phyloP scores from a whole-genome alignment of 2,888 invertebrate species.

The Eilema griseolum region DNA sequence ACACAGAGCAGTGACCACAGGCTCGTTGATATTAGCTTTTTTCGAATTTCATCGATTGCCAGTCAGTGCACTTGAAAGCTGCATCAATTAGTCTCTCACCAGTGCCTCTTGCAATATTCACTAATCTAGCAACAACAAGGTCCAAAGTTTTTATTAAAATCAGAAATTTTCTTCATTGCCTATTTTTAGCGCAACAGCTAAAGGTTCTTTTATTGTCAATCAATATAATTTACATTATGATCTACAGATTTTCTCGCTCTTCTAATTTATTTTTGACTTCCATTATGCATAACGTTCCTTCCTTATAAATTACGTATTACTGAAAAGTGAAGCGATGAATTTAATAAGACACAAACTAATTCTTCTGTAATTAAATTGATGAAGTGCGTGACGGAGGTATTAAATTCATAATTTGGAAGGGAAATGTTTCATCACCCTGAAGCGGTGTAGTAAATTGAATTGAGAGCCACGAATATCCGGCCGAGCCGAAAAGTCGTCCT shows the following conservation, averaged over 20 bases:
- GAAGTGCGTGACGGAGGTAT: constrained; percentile 76
- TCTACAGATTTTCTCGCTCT: constrained; percentile 12
- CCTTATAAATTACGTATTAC: constrained; percentile 20
- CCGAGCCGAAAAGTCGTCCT: constrained; percentile 49
- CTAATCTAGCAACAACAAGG: constrained; percentile 38
- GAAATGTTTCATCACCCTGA: constrained; percentile 78
- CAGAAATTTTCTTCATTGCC: constrained; percentile 21
- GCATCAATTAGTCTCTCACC: constrained; percentile 67
- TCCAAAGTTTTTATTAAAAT: constrained; percentile 35
- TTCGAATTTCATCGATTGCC: constrained; percentile 57
- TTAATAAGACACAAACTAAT: constrained; percentile 67
- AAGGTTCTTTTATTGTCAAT: constrained; percentile 19
- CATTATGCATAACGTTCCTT: constrained; percentile 58
- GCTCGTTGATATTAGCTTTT: constrained; percentile 39
- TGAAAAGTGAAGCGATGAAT: constrained; percentile 52
- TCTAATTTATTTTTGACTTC: constrained; percentile 44
- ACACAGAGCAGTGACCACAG: constrained; percentile 35
- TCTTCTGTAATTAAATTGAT: constrained; percentile 76
- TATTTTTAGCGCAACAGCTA: constrained; percentile 17
- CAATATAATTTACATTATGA: not conserved
- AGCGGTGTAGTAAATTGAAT: constrained; percentile 79
- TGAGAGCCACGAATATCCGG: constrained; percentile 66
- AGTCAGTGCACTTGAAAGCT: constrained; percentile 55
- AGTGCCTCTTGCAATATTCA: constrained; percentile 53
- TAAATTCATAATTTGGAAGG: constrained; percentile 79